Base-by-base conservation (phyloP, 2,797 vertebrate species). In the Geotrypetes seraphini region DNA sequence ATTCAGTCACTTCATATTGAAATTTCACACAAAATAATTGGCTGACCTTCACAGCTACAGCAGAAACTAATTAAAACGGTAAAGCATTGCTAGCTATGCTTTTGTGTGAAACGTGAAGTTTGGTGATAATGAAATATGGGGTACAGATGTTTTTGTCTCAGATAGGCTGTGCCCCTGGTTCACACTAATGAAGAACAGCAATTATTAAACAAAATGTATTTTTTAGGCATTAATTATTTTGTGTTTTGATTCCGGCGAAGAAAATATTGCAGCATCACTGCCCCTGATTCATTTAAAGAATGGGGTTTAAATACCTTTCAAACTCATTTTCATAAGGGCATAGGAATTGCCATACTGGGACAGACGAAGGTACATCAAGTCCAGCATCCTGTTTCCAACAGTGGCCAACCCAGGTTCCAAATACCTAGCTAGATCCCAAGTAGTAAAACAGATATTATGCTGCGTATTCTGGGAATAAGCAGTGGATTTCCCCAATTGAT, bases 41-140 rank as follows among this genome's bases (percentile, higher is more conserved):
- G 87, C 84, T 95, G 92, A 94, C 91, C 92, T 96, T 96, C 90
- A 88, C 86, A 81, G 85, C 87, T 79, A 84, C 72, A 70, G 86
- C 83, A 90, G 83, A 85, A 90, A 87, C 90, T 94, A 91, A 92
- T 96, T 96, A 93, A 90, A 90, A 81, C 87, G 91, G 88, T 86
- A 86, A 88, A 88, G 83, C 70, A 72, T 63, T 56, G 62, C 71
- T 85, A 87, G 89, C 82, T 79, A 75, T 63, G 79, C 81, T 83
- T 89, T 85, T 86, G 83, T 83, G 66, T 83, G 84, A 84, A 87
- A 88, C 81, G 87, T 88, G 88, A 89, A 90, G 84, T 90, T 86
- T 86, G 78, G 86, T 86, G 87, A 94, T 94, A 95, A 96, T 92
- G 90, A 93, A 93, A 93, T 69, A 71, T 73, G 62, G 71, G 64